Percentiles rank a stretch among this genome's conserved stretches.
phyloP scores from a whole-genome alignment of 2,113 vertebrate species.

The Nesogale talazaci region DNA sequence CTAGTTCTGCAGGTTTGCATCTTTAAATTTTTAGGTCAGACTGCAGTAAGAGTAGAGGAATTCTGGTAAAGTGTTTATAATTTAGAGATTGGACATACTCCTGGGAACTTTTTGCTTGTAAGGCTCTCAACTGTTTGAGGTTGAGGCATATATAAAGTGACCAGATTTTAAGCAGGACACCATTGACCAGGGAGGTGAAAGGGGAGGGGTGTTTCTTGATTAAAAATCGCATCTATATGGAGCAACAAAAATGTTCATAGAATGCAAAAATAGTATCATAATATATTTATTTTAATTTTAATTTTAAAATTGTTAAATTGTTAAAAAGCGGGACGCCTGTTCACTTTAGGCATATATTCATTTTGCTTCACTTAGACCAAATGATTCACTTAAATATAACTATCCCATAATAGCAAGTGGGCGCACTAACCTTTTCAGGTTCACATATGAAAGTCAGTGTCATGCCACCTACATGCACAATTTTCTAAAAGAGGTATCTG shows the following conservation, averaged over 20 bases:
- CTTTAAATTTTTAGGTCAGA: neutral
- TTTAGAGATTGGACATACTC: neutral
- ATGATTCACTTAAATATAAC: neutral
- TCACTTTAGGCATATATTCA: no score
- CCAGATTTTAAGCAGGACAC: no score
- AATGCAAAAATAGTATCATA: no score
- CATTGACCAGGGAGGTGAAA: no score
- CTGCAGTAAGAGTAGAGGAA: neutral
- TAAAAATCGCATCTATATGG: no score
- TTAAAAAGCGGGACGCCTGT: no score
- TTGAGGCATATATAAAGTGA: no score
- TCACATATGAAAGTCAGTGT: neutral
- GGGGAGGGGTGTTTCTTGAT: no score
- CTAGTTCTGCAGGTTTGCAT: neutral
- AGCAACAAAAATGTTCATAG: no score
- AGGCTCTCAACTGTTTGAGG: neutral
- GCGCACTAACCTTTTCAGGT: neutral
- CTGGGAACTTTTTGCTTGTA: neutral
- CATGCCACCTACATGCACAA: neutral
- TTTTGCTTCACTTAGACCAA: neutral
- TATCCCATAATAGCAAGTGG: neutral
- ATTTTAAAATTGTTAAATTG: no score
- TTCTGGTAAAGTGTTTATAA: neutral
- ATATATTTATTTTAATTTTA: no score
- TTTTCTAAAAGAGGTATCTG: neutral